A percentile compares a stretch with the other conserved stretches of the same genome.
Conservation (phyloP, 1,140 invertebrate species). For the Apis laboriosa region DNA sequence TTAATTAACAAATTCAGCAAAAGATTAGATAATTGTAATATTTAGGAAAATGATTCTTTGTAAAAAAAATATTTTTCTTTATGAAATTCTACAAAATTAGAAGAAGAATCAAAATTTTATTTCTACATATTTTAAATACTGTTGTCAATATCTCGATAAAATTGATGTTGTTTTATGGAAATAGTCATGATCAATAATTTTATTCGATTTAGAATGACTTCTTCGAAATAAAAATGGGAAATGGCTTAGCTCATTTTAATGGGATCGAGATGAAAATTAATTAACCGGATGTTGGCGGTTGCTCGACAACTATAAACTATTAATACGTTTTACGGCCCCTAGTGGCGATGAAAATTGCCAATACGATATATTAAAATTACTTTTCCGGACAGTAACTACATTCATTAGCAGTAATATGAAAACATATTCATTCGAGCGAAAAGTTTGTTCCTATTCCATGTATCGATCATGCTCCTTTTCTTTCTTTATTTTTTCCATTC, state of each 20-base stretch:
- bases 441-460: neutral
- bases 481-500: neutral
- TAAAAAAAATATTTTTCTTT: too few relatives aligned
- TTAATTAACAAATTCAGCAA: too few relatives aligned
- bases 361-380: constrained; percentile 41
- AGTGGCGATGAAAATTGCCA: constrained; percentile 22
- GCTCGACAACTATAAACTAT: constrained; percentile 33
- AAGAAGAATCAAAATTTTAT: too few relatives aligned
- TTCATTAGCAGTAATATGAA: constrained; percentile 7
- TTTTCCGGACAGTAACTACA: constrained; percentile 20
- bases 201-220: neutral
- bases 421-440: neutral
- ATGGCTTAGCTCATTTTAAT: neutral
- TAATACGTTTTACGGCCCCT: constrained; percentile 6
- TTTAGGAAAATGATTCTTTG: too few relatives aligned
- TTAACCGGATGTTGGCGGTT: constrained; percentile 10
- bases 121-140: too few relatives aligned
- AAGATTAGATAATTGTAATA: too few relatives aligned
- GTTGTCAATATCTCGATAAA: too few relatives aligned
- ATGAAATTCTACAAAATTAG: too few relatives aligned
- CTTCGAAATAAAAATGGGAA: neutral
- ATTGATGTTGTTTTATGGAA: too few relatives aligned
- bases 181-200: neutral
- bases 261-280: constrained; percentile 11
- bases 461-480: neutral